Conservation (phyloP, 2,113 vertebrate genomes). For the Thunnus maccoyii region DNA sequence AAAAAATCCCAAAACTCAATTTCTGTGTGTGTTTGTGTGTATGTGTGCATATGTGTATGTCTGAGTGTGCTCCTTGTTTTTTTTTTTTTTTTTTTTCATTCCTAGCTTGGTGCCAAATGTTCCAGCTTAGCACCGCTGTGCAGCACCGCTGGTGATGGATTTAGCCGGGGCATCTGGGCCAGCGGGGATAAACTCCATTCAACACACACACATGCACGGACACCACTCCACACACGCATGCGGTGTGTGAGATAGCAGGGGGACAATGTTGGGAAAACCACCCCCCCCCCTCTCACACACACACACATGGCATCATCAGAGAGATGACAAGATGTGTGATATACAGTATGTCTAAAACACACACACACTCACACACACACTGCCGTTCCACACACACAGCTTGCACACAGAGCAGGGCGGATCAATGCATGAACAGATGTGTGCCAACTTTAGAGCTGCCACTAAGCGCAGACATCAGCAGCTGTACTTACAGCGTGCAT, state of each 20-base stretch:
- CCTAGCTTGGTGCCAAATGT: slow-evolving; percentile 79
- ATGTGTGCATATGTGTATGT: slow-evolving; percentile 34
- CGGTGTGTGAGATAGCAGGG: slow-evolving; percentile 22
- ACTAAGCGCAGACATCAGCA: slow-evolving; percentile 51
- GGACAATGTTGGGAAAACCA: slow-evolving; percentile 61
- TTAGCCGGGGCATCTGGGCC: slow-evolving; percentile 74
- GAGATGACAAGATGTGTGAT: slow-evolving; percentile 50
- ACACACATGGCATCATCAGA: slow-evolving; percentile 45
- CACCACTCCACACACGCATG: slow-evolving; percentile 17
- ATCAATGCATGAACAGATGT: slow-evolving; percentile 87
- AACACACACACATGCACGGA: slow-evolving; percentile 44
- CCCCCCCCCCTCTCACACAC: slow-evolving; percentile 20
- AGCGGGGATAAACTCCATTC: slow-evolving; percentile 66
- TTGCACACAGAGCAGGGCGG: slow-evolving; percentile 37
- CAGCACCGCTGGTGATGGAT: slow-evolving; percentile 74
- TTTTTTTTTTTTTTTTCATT: slow-evolving; percentile 54
- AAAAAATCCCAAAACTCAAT: slow-evolving; percentile 66
- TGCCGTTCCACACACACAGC: neutral
- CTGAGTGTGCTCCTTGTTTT: slow-evolving; percentile 46
- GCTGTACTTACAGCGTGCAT: slow-evolving; percentile 25
- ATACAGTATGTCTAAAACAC: slow-evolving; percentile 24
- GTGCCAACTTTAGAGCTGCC: slow-evolving; percentile 63
- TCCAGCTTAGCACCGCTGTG: slow-evolving; percentile 75
- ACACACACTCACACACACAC: slow-evolving; percentile 5
- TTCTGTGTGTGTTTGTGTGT: slow-evolving; percentile 52